Evolutionary conservation across 1,140 invertebrate genomes (phyloP).

Genomic region (Drosophila takahashii): DNA sequence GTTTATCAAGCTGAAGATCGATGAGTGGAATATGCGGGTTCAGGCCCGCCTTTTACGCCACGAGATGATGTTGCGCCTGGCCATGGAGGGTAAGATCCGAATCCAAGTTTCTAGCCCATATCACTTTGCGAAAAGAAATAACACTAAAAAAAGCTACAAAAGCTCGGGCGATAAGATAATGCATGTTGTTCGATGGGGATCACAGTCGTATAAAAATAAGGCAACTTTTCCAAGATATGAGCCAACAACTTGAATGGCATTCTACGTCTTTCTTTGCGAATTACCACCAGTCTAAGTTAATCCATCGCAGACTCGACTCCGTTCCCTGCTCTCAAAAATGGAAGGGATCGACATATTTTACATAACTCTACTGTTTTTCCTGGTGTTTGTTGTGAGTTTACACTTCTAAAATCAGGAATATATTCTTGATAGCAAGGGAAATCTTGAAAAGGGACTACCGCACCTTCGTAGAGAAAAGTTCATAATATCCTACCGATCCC

Average conservation of each 20-base stretch:
- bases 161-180: slow-evolving; percentile 31
- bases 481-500: background rate
- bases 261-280: slow-evolving; percentile 18
- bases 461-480: background rate
- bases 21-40: slow-evolving; percentile 60
- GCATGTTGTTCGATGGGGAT: slow-evolving; percentile 14
- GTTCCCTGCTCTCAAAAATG: slow-evolving; percentile 23
- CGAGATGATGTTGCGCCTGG: slow-evolving; percentile 63
- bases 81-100: slow-evolving; percentile 67
- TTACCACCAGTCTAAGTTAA: slow-evolving; percentile 11
- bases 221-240: slow-evolving; percentile 28
- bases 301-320: slow-evolving; percentile 12
- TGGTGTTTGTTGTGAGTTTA: slow-evolving; percentile 51
- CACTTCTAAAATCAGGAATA: slow-evolving; percentile 10
- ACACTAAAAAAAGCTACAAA: slow-evolving; percentile 34
- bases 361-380: slow-evolving; percentile 34
- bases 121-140: background rate
- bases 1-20: slow-evolving; percentile 61
- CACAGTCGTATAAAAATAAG: slow-evolving; percentile 16
- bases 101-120: slow-evolving; percentile 16
- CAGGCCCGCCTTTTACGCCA: slow-evolving; percentile 60
- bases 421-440: background rate
- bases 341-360: slow-evolving; percentile 48
- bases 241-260: slow-evolving; percentile 19
- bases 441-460: background rate